phyloP scores from a whole-genome alignment of 2,888 invertebrate species.

The Melanophora roralis region DNA sequence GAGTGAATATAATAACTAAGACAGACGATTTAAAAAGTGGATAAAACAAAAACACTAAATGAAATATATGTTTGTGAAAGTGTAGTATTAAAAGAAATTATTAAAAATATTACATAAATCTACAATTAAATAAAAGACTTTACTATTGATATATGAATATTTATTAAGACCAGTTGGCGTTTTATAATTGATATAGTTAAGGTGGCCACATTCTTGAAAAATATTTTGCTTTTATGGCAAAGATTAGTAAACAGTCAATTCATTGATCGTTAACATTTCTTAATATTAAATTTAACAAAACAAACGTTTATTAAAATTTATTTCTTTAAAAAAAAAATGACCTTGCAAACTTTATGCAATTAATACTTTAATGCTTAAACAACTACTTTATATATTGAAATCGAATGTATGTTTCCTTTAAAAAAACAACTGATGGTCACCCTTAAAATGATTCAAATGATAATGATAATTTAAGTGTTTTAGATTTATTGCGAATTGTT shows the following conservation, averaged over 20 bases:
- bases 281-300: no score
- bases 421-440: slow-evolving; percentile 14
- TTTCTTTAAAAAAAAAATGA: no score
- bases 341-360: no score
- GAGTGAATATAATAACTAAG: slow-evolving; percentile 64
- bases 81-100: slow-evolving; percentile 19
- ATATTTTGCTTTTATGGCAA: no score
- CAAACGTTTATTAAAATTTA: no score
- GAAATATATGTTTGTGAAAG: neutral
- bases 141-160: neutral
- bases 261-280: no score
- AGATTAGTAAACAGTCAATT: no score
- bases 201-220: neutral
- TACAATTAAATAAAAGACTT: slow-evolving; percentile 35
- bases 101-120: slow-evolving; percentile 26
- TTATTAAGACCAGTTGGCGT: slow-evolving; percentile 17
- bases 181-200: neutral
- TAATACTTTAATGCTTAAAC: no score
- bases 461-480: slow-evolving; percentile 58
- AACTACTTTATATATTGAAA: no score
- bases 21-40: slow-evolving; percentile 25
- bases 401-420: no score
- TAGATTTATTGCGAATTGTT: slow-evolving; percentile 57
- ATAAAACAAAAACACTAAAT: neutral
- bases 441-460: neutral